A percentile compares a stretch with the other conserved stretches of the same genome.
Evolutionary conservation across 2,113 vertebrate species (phyloP).

Genomic region (Drymodes brunneopygia): DNA sequence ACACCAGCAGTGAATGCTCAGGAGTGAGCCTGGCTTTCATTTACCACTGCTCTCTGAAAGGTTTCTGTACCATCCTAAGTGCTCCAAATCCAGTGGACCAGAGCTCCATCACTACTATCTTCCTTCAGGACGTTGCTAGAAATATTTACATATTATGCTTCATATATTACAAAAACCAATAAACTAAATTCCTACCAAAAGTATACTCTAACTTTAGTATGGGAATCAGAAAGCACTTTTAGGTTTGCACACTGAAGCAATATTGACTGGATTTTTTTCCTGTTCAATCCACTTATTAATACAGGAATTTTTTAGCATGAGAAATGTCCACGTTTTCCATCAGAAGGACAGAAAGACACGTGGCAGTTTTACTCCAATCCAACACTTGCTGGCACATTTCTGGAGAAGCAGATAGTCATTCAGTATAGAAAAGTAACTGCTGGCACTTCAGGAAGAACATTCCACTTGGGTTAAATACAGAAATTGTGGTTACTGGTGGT

Average conservation of each 20-base stretch:
- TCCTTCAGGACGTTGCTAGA: neutral
- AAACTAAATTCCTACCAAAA: neutral
- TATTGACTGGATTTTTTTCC: neutral
- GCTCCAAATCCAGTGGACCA: neutral
- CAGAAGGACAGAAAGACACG: neutral
- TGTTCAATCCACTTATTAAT: neutral
- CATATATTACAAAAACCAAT: neutral
- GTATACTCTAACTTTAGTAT: neutral
- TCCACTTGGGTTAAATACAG: neutral
- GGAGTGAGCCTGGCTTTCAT: neutral
- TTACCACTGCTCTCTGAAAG: neutral
- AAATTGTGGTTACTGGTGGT: neutral
- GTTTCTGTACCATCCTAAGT: neutral
- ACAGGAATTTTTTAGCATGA: neutral
- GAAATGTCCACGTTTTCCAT: neutral
- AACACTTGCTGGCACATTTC: neutral
- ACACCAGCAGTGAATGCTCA: neutral
- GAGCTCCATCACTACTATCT: neutral
- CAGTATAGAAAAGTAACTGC: neutral
- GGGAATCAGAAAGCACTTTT: neutral
- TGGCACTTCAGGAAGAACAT: neutral
- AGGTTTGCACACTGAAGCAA: neutral
- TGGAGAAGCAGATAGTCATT: neutral
- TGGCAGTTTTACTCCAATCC: neutral
- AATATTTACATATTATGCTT: neutral